These are phyloP conservation scores for Drosophila nigricruria DNA, from an alignment of 2,888 invertebrate genomes.

Conservation along the genomic window DNA sequence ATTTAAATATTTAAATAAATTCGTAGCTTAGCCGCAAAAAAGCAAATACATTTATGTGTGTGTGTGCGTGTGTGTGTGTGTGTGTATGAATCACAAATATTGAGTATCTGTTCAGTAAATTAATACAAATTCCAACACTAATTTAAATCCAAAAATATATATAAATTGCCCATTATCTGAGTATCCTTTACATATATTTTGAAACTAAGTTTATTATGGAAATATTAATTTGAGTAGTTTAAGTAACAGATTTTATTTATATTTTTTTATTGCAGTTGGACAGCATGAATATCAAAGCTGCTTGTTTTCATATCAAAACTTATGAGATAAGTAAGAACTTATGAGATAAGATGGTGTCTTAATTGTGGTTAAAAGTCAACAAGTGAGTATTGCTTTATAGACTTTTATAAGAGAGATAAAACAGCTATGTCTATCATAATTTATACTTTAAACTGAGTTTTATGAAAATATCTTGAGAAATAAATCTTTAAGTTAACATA, in stretches of 20 bases:
- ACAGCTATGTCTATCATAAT: not conserved
- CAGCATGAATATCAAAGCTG: not conserved
- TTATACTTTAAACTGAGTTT: not conserved
- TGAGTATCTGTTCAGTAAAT: not conserved
- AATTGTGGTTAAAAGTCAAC: no score
- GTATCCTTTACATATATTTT: not conserved
- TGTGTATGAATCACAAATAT: not conserved
- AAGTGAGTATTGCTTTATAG: not conserved
- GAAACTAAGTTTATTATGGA: not conserved
- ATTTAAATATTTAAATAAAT: constrained; percentile 57
- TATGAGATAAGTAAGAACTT: no score
- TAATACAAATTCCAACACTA: constrained; percentile 7
- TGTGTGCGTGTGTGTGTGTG: not conserved
- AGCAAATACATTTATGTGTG: not conserved
- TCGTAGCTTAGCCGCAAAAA: constrained; percentile 6
- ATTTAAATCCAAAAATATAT: constrained; percentile 1
- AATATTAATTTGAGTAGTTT: not conserved
- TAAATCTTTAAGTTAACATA: not conserved
- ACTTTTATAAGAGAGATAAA: not conserved
- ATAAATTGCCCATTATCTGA: not conserved
- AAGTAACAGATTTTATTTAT: not conserved
- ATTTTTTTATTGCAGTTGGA: not conserved
- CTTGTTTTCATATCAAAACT: not conserved
- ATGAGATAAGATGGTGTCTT: no score
- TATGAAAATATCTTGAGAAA: not conserved